Evolutionary conservation across 2,888 invertebrate genomes (phyloP), one percentile per base, ranked within the genome.

Genomic region (Cheilosia vernalis): DNA sequence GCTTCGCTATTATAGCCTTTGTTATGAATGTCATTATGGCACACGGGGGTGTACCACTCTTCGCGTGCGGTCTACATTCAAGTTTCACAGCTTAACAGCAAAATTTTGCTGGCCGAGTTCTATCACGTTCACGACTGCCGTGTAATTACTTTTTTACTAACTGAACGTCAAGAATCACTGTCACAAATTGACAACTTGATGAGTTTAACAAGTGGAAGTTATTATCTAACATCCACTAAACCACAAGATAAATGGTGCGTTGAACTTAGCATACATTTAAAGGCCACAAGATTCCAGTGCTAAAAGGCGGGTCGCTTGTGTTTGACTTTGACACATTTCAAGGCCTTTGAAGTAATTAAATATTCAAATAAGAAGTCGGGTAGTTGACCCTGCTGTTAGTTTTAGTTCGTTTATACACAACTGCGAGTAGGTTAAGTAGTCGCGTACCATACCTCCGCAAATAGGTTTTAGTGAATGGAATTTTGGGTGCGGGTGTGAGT

Each of bases 301-400:
- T 44, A 27, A 10, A 60, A 84, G 69, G 56, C 70, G 64, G 53
- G 40, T 64, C 37, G 56, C 56, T 53, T 56, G 44, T 63, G 40
- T 49, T 10, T 79, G 84, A 74, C 79, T 84, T 84, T 84, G 84
- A 84, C 79, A 84, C 64, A 69, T 79, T 74, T 74, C 79, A 84
- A 80, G 79, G 84, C 53, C 49, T 17, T 47, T 19, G 30, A 53
- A 53, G 55, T 61, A 55, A 73, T 78, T 47, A 30, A 44, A 17
- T 51, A 37, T 64, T 53, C 49, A 63, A 42, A 49, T 61, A 67
- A 58, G 19, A 9, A 17, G 37, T 47, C 49, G 37, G 47, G 47
- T 40, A 53, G 49, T 53, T 80, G 80, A 81, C 66, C 64, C 60
- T 70, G 64, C 44, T 44, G 24, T 42, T 27, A 80, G 53, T 42